Evolutionary conservation across 2,888 invertebrate genomes (phyloP), one percentile per base, ranked within the genome.

Genomic region (Dilophus febrilis): DNA sequence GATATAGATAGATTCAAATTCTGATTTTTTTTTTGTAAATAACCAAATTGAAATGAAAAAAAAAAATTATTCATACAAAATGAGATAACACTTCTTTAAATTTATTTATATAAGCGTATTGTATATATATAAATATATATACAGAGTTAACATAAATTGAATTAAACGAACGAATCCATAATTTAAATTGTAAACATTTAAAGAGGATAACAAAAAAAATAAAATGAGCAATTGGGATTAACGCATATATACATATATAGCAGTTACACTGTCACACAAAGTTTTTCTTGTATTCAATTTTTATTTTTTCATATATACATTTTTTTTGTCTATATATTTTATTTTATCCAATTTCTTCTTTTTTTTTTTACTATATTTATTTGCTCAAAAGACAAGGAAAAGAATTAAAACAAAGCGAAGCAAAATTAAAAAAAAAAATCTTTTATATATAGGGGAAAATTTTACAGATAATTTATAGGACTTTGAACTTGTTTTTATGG

Each of bases 141-240:
- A 18, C 18, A 18, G 19, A 34, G 34, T 34, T 11, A 17, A 16
- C 40, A 22, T 31, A 43, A 41, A 47, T 47, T 47, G 45, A 47
- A 44, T 47, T 47, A 47, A 45, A 45, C 39, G 43, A 47, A 43
- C 35, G 42, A 42, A 43, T 44, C 42, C 42, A 43, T 46, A 46
- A 46, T 44, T 44, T 44, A 37, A 37, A 44, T 40, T 41, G 44
- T 44, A 46, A 46, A 46, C 44, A 44, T 42, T 36, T 42, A 34
- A 40, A 41, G 37, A 36, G 46, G 40, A 42, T 43, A 28, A 40
- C 41, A 40, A 45, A n/a, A n/a, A n/a, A n/a, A n/a, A n/a, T n/a
- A 44, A 41, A 40, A 41, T 40, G 42, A 44, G 44, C 46, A 46
- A 46, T 46, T 43, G 41, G 32, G 27, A 40, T 41, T 35, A 40